Evolutionary conservation across 2,888 invertebrate species (phyloP).

Genomic region (Lumbricus terrestris): DNA sequence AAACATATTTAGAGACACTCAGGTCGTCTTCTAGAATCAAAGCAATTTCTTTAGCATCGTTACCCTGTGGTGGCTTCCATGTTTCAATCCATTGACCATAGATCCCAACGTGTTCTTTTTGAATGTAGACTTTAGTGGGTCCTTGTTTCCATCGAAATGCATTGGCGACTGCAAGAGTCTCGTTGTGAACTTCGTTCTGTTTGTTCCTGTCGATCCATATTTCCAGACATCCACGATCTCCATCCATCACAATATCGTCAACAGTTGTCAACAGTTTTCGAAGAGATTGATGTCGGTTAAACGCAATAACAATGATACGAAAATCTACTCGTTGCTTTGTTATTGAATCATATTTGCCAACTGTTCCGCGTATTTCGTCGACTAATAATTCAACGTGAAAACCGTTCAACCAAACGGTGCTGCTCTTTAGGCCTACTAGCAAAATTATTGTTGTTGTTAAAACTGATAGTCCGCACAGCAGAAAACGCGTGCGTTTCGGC

Average conservation of each 20-base stretch:
- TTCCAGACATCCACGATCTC: conserved; percentile 25
- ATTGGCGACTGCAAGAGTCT: conserved; percentile 15
- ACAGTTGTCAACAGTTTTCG: conserved; percentile 20
- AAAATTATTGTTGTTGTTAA: no score
- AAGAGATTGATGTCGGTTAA: conserved; percentile 29
- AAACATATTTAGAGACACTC: conserved; percentile 25
- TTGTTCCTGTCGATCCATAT: conserved; percentile 33
- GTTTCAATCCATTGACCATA: conserved; percentile 36
- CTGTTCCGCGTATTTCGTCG: no score
- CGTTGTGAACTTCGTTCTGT: conserved; percentile 23
- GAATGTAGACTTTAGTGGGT: conserved; percentile 27
- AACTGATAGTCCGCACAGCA: no score
- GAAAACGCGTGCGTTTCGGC: no score
- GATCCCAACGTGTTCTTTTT: conserved; percentile 29
- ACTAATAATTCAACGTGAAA: no score
- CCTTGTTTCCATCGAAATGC: neutral
- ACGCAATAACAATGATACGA: conserved; percentile 32
- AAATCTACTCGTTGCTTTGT: conserved; percentile 21
- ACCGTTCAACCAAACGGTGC: no score
- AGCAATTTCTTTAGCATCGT: conserved; percentile 24
- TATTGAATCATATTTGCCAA: no score
- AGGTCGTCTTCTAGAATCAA: conserved; percentile 35
- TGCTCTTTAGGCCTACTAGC: no score
- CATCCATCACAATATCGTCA: conserved; percentile 18
- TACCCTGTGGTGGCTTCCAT: conserved; percentile 26